These are phyloP conservation scores for Chelonus insularis DNA, from an alignment of 1,140 invertebrate genomes.

Conservation along the genomic window DNA sequence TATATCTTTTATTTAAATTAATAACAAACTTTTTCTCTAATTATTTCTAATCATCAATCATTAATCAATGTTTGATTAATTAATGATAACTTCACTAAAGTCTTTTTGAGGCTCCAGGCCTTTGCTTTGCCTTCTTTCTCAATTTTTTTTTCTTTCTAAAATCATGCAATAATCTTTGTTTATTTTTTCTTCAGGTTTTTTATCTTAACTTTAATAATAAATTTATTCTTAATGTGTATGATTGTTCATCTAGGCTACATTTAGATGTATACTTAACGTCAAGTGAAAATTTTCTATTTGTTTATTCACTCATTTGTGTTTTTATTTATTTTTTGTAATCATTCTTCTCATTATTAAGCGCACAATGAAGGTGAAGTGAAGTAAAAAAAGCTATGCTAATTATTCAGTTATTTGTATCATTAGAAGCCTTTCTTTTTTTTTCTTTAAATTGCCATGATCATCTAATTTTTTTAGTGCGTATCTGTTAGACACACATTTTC, in stretches of 20 bases:
- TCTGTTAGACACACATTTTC: neutral
- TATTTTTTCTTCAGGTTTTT: too few relatives aligned
- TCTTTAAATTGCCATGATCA: neutral
- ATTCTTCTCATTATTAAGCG: constrained; percentile 1
- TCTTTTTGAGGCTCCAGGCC: constrained; percentile 16
- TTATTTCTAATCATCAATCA: too few relatives aligned
- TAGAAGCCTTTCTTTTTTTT: neutral
- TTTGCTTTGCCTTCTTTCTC: neutral
- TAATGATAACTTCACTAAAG: constrained; percentile 4
- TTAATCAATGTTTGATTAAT: constrained; percentile 5
- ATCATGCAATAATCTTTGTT: too few relatives aligned
- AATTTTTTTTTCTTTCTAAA: neutral
- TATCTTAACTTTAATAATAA: too few relatives aligned
- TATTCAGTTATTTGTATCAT: constrained; percentile 11
- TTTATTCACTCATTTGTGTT: neutral
- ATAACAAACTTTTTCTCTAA: constrained; percentile 30
- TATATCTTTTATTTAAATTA: constrained; percentile 25
- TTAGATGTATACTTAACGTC: neutral
- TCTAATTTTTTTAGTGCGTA: neutral
- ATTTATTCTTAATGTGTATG: constrained; percentile 13
- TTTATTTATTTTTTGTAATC: neutral
- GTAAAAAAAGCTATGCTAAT: constrained; percentile 31
- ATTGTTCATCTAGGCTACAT: neutral
- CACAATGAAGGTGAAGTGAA: constrained; percentile 18
- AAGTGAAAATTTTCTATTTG: constrained; percentile 3